Evolutionary conservation across 1,140 invertebrate species (phyloP), one percentile per base, ranked within the genome.

Genomic region (Laupala kohalensis): DNA sequence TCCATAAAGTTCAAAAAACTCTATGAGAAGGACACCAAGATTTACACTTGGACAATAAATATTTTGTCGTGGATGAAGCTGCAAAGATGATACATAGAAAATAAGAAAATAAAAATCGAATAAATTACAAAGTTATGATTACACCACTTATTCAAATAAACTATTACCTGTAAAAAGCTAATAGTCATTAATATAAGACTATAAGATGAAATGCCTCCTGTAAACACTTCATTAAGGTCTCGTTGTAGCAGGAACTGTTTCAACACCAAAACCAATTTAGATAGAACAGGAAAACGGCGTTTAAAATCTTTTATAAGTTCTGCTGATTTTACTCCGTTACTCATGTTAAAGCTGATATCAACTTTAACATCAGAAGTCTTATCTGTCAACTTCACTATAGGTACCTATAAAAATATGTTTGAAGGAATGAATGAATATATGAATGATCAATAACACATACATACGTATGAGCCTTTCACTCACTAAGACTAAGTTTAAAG

Each of bases 291-390:
- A 84, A 89, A 98, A 72, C 86, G 85, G 64, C 81, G 80, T 76
- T 92, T 91, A 77, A 87, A 93, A 72, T 90, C 87, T 79, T 95
- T 96, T 72, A 99, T 98, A 67, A 98, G 87, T 81, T 96, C 92
- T 3, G 95, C 96, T 77, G 95, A 97, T 84, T 94, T 93, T 19
- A 97, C 91, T 62, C 95, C 95, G 81, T 94, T 97, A 78, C 88
- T 92, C 93, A 97, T 97, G 81, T 98, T 98, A 84, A 98, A 98
- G 78, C 95, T 97, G 78, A 99, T 98, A 83, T 99, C 97, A 75
- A 98, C 94, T 80, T 89, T 90, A 67, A 98, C 92, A 75, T 96
- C 93, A 53, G 95, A 96, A 79, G 91, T 88, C 74, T 90, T 90
- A 82, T 99, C 96, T n/a, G 93, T 96, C 78, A 98, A 85, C 84